Evolutionary conservation across 2,113 vertebrate genomes (phyloP).

Genomic region (Pollachius pollachius): DNA sequence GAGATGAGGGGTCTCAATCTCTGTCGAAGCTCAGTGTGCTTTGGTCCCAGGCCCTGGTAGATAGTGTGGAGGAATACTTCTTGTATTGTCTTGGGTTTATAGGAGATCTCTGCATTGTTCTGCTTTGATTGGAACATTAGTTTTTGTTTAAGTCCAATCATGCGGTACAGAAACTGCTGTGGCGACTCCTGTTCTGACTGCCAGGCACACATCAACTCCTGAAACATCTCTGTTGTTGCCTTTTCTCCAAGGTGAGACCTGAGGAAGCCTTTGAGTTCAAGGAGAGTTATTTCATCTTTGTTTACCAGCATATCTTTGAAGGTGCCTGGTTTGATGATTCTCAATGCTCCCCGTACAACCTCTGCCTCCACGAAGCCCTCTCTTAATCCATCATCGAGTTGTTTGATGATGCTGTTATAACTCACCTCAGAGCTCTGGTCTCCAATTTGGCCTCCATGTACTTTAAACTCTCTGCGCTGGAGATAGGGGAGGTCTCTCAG

Average conservation of each 20-base stretch:
- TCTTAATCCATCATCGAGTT: constrained; percentile 13
- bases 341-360: constrained; percentile 1
- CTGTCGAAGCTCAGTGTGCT: background rate
- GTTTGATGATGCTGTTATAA: constrained; percentile 8
- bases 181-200: constrained; percentile 19
- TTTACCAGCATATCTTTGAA: constrained; percentile 28
- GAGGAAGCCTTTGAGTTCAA: constrained; percentile 18
- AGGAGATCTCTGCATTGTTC: background rate
- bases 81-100: constrained; percentile 9
- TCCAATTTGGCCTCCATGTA: constrained; percentile 16
- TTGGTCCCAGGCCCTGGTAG: constrained; percentile 12
- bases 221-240: constrained; percentile 17
- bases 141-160: constrained; percentile 24
- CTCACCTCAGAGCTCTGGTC: constrained; percentile 5
- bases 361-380: constrained; percentile 4
- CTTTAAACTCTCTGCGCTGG: constrained; percentile 14
- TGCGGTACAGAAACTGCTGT: constrained; percentile 17
- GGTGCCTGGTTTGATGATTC: constrained; percentile 11
- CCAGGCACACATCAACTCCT: constrained; percentile 13
- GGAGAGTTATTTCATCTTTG: constrained; percentile 16
- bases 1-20: background rate
- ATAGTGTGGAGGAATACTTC: constrained; percentile 25
- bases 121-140: constrained; percentile 12
- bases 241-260: constrained; percentile 5
- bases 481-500: constrained; percentile 4